Evolutionary conservation across 2,888 invertebrate genomes (phyloP).

Genomic region (Bimastos eiseni): DNA sequence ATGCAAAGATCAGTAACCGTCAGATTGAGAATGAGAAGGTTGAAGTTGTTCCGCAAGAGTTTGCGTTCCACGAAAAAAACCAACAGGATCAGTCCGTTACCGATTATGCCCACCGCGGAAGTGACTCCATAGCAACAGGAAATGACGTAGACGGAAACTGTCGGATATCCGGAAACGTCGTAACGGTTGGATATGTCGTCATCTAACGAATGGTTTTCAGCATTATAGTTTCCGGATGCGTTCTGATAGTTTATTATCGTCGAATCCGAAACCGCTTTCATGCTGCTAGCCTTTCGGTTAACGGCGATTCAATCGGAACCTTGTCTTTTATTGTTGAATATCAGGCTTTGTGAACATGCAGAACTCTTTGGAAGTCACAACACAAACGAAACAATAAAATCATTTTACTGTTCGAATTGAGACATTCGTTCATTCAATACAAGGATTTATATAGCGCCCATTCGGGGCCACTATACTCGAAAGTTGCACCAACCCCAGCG

Average conservation of each 20-base stretch:
- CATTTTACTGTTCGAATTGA: not conserved
- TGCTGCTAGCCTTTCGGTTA: not conserved
- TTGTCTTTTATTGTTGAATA: not conserved
- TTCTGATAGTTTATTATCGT: not conserved
- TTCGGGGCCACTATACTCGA: no score
- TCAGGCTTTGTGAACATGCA: not conserved
- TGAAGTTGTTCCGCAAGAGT: slow-evolving; percentile 54
- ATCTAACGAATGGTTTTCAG: not conserved
- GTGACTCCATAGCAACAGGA: slow-evolving; percentile 6
- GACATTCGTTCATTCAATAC: no score
- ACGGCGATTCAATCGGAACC: not conserved
- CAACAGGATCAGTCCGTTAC: slow-evolving; percentile 58
- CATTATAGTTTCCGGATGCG: not conserved
- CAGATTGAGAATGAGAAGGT: slow-evolving; percentile 52
- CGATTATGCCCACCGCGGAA: slow-evolving; percentile 48
- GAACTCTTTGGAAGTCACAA: not conserved
- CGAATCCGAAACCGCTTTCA: not conserved
- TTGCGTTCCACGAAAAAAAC: slow-evolving; percentile 53
- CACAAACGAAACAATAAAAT: not conserved
- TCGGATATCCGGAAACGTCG: not conserved
- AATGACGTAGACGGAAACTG: not conserved
- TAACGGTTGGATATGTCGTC: not conserved
- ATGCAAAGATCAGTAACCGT: slow-evolving; percentile 55
- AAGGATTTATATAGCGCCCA: no score
- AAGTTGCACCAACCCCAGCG: no score